These are phyloP conservation scores for Chrosomus eos DNA, from an alignment of 2,797 vertebrate genomes.

Conservation along the genomic window DNA sequence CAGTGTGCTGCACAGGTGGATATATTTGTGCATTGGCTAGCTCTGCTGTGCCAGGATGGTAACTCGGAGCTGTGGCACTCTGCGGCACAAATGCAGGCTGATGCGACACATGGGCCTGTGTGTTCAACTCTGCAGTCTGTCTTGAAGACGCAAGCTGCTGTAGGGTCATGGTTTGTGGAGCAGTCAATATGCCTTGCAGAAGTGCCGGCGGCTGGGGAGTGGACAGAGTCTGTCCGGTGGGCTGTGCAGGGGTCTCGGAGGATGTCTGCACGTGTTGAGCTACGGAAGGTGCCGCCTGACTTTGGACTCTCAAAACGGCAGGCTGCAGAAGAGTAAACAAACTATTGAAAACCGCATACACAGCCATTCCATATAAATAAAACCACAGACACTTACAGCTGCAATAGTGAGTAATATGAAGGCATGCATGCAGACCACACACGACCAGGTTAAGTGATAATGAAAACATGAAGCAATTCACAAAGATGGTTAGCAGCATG, in stretches of 20 bases:
- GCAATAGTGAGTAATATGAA: not conserved
- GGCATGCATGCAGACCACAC: not conserved
- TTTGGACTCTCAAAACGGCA: conserved; percentile 64
- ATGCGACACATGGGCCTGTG: not conserved
- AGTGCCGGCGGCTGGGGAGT: conserved; percentile 67
- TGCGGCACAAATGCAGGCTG: conserved; percentile 51
- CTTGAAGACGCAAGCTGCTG: conserved; percentile 15
- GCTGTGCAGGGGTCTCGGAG: conserved; percentile 60
- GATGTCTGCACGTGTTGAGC: conserved; percentile 61
- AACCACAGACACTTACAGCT: not conserved
- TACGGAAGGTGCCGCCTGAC: conserved; percentile 64
- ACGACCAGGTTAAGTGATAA: not conserved
- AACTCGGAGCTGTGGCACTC: conserved; percentile 53
- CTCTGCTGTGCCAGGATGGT: conserved; percentile 22
- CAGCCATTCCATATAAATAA: not conserved
- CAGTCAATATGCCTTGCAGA: conserved; percentile 33
- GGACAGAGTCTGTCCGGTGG: conserved; percentile 51
- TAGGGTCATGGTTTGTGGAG: not conserved
- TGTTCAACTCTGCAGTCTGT: not conserved
- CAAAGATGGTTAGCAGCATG: conserved; percentile 3
- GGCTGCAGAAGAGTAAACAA: conserved; percentile 64
- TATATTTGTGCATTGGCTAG: conserved; percentile 1
- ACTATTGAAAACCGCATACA: conserved; percentile 32
- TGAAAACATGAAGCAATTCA: not conserved
- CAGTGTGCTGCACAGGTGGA: conserved; percentile 57